Percentiles rank a stretch among this genome's conserved stretches.
phyloP scores from a whole-genome alignment of 2,797 vertebrate species.

The Argyrosomus regius region DNA sequence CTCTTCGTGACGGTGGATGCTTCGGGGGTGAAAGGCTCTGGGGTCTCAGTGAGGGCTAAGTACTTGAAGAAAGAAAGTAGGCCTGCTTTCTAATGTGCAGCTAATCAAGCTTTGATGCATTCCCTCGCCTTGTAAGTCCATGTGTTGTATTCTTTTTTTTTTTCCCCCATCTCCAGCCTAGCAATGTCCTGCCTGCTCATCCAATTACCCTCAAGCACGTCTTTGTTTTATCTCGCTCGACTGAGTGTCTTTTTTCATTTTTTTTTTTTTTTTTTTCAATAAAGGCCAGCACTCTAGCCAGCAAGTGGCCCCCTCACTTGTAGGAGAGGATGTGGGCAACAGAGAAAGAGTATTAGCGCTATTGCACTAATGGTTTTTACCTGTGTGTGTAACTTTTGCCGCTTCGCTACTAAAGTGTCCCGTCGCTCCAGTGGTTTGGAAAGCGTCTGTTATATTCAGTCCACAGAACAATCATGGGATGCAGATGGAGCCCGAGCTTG shows the following conservation, averaged over 20 bases:
- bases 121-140: conserved; percentile 53
- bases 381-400: conserved; percentile 68
- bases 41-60: conserved; percentile 67
- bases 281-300: conserved; percentile 54
- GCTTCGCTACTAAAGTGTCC: conserved; percentile 69
- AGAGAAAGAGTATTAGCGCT: conserved; percentile 54
- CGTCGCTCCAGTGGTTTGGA: conserved; percentile 75
- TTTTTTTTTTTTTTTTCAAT: conserved; percentile 36
- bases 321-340: conserved; percentile 38
- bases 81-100: conserved; percentile 69
- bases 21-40: conserved; percentile 49
- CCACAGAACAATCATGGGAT: conserved; percentile 78
- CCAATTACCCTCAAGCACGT: conserved; percentile 73
- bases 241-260: conserved; percentile 37
- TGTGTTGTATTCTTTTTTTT: neutral
- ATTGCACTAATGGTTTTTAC: conserved; percentile 73
- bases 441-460: conserved; percentile 80
- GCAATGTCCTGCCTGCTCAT: conserved; percentile 50
- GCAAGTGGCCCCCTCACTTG: conserved; percentile 47
- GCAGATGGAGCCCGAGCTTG: conserved; percentile 77
- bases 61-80: conserved; percentile 62
- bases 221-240: conserved; percentile 76
- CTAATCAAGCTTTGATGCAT: conserved; percentile 81
- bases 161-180: conserved; percentile 27
- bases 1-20: conserved; percentile 44